These are phyloP conservation scores for Siderastrea siderea DNA, from an alignment of 92 coral and sea anemone species.

Conservation along the genomic window DNA sequence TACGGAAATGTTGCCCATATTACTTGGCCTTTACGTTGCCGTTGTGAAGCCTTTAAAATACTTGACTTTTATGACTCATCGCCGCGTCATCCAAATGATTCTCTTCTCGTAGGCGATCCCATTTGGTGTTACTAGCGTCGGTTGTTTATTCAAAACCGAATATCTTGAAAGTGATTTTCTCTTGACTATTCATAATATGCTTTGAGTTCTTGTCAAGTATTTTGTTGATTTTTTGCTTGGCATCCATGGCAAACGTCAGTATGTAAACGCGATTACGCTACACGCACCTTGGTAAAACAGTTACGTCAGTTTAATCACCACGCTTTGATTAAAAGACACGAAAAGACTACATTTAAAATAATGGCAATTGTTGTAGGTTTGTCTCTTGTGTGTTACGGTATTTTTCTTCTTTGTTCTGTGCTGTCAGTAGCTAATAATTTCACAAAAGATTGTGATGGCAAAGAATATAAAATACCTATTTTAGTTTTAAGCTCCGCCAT, in stretches of 20 bases:
- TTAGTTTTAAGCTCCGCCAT: background rate
- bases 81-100: too few relatives aligned
- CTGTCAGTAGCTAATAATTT: background rate
- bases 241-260: background rate
- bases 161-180: too few relatives aligned
- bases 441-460: too few relatives aligned
- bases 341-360: background rate
- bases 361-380: background rate
- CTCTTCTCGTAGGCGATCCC: background rate
- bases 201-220: background rate
- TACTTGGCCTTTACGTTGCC: too few relatives aligned
- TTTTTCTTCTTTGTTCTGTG: constrained; percentile 21
- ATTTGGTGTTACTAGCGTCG: too few relatives aligned
- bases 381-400: background rate
- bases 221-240: background rate
- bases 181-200: background rate
- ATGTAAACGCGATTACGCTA: background rate
- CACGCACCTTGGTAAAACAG: background rate
- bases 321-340: background rate
- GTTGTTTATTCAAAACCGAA: too few relatives aligned
- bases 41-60: too few relatives aligned
- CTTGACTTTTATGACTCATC: too few relatives aligned
- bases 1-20: too few relatives aligned
- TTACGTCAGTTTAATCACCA: background rate
- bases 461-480: too few relatives aligned